Conservation (phyloP, 2,888 invertebrate species). For the Bellardia pandia region DNA sequence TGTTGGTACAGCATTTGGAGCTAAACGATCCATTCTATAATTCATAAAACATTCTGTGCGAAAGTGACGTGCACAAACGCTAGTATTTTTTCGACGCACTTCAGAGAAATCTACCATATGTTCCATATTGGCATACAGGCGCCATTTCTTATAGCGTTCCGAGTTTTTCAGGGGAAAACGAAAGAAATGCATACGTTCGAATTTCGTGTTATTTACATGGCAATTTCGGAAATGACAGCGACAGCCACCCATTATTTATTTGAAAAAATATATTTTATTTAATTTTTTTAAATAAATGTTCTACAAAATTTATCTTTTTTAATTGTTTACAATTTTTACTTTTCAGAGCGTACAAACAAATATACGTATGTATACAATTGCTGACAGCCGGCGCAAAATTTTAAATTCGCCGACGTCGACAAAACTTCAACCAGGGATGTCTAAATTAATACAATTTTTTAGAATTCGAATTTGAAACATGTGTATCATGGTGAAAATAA, state of each 20-base stretch:
- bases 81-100: constrained; percentile 84
- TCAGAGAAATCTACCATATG: constrained; percentile 79
- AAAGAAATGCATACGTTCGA: constrained; percentile 84
- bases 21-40: constrained; percentile 84
- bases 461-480: too few species aligned
- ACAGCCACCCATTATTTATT: constrained; percentile 85
- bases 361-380: neutral
- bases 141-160: constrained; percentile 77
- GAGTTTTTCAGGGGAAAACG: constrained; percentile 84
- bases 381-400: too few species aligned
- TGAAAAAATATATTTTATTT: neutral
- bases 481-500: too few species aligned
- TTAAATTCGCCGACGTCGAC: neutral
- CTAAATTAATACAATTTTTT: too few species aligned
- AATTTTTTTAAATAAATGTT: neutral
- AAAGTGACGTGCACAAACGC: constrained; percentile 85
- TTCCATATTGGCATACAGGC: constrained; percentile 75
- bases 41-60: constrained; percentile 85
- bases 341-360: neutral
- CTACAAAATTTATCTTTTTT: neutral
- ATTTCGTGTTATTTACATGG: constrained; percentile 83
- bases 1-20: constrained; percentile 84
- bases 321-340: neutral
- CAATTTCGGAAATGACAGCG: constrained; percentile 85
- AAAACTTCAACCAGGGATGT: too few species aligned